Base-by-base conservation (phyloP, 23 tunicate species). In the Botrylloides violaceus region DNA sequence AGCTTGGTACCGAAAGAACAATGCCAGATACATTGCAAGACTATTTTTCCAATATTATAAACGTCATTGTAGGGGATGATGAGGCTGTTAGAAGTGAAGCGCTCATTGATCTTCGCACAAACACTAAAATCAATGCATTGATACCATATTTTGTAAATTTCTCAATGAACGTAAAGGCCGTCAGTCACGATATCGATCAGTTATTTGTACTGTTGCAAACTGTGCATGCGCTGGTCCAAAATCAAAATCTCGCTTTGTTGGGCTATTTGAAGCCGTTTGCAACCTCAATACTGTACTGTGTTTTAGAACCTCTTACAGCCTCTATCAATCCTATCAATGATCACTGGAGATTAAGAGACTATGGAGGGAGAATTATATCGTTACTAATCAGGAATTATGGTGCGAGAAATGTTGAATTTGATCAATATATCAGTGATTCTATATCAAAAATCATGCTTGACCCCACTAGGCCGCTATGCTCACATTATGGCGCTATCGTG, bases 281-380 rank as follows among this genome's bases (percentile, higher is more conserved):
- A 28, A 61, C 75, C 21, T 73, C 83, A 29, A 87, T 81, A 1
- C 59, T 77, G 62, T 88, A 81, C 35, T 88, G 96, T 65, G 96
- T 88, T 2, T 32, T 81, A 33, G 87, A 81, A 66, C 83, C 96
- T 3, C 65, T 81, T 6, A 80, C 96, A 23, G 96, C 96, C 9
- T 88, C 96, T 32, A 88, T 88, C 2, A 88, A 81, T 57, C 87
- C 88, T 0, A 26, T 78, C 34, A 88, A 88, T 66, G 96, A 88
- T 58, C 96, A 88, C 49, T 88, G 96, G 96, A 34, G 66, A 24
- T 57, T 88, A 4, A 64, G 96, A 29, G 87, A 88, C 49, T 88
- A 81, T 65, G 96, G 88, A 3, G 83, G 85, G 12, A 20, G 77
- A 3, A 12, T 88, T 15, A 31, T 78, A 29, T 75, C 96, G 31